Base-by-base conservation (phyloP, 2,113 vertebrate genomes). In the Otus sunia region DNA sequence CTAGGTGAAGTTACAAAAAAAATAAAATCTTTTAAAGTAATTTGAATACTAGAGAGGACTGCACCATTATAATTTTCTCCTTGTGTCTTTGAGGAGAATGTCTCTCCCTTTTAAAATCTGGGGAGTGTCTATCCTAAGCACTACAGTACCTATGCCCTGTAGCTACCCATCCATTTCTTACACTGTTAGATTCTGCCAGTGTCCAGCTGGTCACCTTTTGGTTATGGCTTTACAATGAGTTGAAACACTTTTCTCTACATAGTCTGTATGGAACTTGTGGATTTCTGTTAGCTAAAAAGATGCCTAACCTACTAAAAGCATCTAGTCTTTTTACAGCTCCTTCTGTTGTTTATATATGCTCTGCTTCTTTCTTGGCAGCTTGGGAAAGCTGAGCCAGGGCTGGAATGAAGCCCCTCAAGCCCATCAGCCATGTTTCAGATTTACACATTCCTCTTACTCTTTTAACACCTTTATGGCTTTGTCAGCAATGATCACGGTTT, bases 401-500 rank as follows among this genome's bases (percentile, higher is more conserved):
- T 56, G 55, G 72, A 23, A 18, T 8, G 27, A 26, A 69, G 34
- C 45, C 6, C 59, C 32, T 56, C 2, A 3, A 13, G 21, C 6
- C 9, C 19, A 13, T 9, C 17, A 39, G 30, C 23, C 1, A 0
- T 8, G 25, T 3, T 37, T 52, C 6, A 47, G 10, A 10, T 10
- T 20, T 12, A 12, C 41, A 1, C 4, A 1, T 25, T 49, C 41
- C 12, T 14, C 21, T 9, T 14, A 0, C 15, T 29, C 13, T 1
- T 50, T 22, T 9, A 23, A 29, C 15, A 12, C 58, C 36, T 56
- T 18, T 4, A 8, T 11, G 59, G 8, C 6, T 69, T 32, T 4
- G 6, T 17, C 19, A 41, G 4, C 5, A 5, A 3, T 6, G 29
- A 5, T 6, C 2, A 1, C 4, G 4, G n/a, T 3, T 74, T 12